Base-by-base conservation (phyloP, 1,140 invertebrate genomes). In the Drosophila kohkoa region DNA sequence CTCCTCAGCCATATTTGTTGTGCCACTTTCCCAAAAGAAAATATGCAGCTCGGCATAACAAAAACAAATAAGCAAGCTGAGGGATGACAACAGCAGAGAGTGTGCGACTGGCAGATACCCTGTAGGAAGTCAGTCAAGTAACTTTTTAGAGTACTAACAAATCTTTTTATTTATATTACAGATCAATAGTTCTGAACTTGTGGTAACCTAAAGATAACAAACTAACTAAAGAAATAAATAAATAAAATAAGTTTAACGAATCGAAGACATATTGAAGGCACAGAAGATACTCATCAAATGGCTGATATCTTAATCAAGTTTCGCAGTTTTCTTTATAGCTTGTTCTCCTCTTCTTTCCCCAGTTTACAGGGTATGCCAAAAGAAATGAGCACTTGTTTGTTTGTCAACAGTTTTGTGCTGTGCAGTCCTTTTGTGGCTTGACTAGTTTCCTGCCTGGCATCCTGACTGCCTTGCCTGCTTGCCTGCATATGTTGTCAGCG, bases 401-500 rank as follows among this genome's bases (percentile, higher is more conserved):
- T 88, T 87, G 82, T 81, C 75, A 75, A 81, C 79, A 86, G 77
- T 74, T 74, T 57, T 82, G 64, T 83, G 63, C 73, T 77, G 82
- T 76, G 82, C 72, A 87, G 85, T 87, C 85, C 83, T 87, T 79
- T 88, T 76, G 73, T 60, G 68, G 73, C 67, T 55, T 54, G 72
- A 51, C 66, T 55, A 60, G 65, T 68, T 68, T 74, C 65, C 71
- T 74, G 71, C 38, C 67, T 62, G 49, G 35, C 16, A 35, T 48
- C 55, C 46, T 45, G 48, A 2, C 10, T 8, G 15, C 30, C 57
- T 25, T 28, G 35, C 2, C 38, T 11, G 49, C 51, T 55, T 74
- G 81, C 78, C 80, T 88, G 80, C 83, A 87, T 88, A 83, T 87
- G 77, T 83, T 88, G 83, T 89, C 83, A 89, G 80, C 83, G 83